Base-by-base conservation (phyloP, 2,888 invertebrate species). In the Acanthococcus lagerstroemiae region DNA sequence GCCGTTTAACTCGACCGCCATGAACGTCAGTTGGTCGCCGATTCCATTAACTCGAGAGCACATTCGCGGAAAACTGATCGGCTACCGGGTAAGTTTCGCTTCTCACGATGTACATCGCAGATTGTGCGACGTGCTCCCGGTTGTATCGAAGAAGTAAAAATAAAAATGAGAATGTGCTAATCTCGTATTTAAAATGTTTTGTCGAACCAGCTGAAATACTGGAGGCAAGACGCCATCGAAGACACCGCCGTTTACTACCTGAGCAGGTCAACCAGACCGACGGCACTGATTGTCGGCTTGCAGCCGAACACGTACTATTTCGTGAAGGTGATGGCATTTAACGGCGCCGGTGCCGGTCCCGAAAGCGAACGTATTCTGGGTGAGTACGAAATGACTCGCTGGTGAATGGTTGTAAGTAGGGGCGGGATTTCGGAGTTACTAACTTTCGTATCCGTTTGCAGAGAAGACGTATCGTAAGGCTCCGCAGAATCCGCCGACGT, bases 291-390 rank as follows among this genome's bases (percentile, higher is more conserved):
- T 73, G 94, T 96, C 12, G 96, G 95, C 71, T 79, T 97, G 56
- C 86, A 90, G 72, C 92, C 95, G 0, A 88, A 95, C 75, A 93
- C 90, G 0, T 90, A 93, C 74, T 97, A 97, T 77, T 87, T 82
- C 73, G 92, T 96, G 0, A 91, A 93, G 80, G 88, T 91, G 1
- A 95, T 95, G 92, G 95, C 92, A 0, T 95, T 91, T 74, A 96
- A 96, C 79, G 84, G 89, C 0, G 96, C 95, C 3, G 96, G 96
- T 1, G 94, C 94, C 76, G 95, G 95, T 3, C 92, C 94, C 0
- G 95, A 95, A 76, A 94, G 94, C 78, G 94, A 95, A 79, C 81
- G 89, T 48, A 91, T 83, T 75, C 78, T 88, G 69, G 85, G 84
- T 84, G 74, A 71, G 72, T 70, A 46, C 4, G 12, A 24, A 9